phyloP scores from a whole-genome alignment of 2,888 invertebrate species.

The Scaptomyza flava region DNA sequence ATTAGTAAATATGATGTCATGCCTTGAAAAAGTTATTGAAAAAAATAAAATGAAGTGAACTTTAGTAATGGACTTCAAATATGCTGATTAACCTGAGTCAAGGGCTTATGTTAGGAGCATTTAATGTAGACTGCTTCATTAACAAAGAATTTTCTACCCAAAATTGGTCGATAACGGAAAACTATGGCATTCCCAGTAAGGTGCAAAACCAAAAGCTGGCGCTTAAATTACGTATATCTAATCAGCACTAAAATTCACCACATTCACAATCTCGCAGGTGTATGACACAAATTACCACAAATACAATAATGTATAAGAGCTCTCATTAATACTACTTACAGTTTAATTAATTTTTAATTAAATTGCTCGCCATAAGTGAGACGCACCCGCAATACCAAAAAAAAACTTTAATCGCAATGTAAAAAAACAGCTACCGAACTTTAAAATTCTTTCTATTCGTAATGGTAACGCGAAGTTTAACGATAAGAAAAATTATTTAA shows the following conservation, averaged over 20 bases:
- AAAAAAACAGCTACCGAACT: slow-evolving; percentile 60
- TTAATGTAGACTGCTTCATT: slow-evolving; percentile 68
- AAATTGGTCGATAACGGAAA: slow-evolving; percentile 56
- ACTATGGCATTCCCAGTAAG: slow-evolving; percentile 42
- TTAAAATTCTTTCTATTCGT: slow-evolving; percentile 65
- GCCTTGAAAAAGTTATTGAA: slow-evolving; percentile 16
- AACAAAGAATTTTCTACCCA: slow-evolving; percentile 62
- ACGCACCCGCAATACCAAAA: neutral
- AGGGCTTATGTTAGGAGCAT: slow-evolving; percentile 61
- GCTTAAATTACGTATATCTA: slow-evolving; percentile 60
- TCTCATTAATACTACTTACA: neutral
- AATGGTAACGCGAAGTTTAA: slow-evolving; percentile 63
- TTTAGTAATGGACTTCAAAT: slow-evolving; percentile 50
- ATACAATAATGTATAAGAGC: neutral
- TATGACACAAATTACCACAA: slow-evolving; percentile 12
- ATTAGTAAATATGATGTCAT: slow-evolving; percentile 63
- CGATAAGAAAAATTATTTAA: neutral
- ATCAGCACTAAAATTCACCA: slow-evolving; percentile 47
- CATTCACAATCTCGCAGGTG: slow-evolving; percentile 39
- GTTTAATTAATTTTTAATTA: slow-evolving; percentile 21
- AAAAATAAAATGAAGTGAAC: slow-evolving; percentile 7
- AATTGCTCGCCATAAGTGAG: slow-evolving; percentile 1
- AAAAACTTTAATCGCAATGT: slow-evolving; percentile 3
- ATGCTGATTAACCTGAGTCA: slow-evolving; percentile 32
- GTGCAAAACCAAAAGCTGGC: slow-evolving; percentile 53